Conservation (phyloP, 2,113 vertebrate species). For the Elachura formosa region DNA sequence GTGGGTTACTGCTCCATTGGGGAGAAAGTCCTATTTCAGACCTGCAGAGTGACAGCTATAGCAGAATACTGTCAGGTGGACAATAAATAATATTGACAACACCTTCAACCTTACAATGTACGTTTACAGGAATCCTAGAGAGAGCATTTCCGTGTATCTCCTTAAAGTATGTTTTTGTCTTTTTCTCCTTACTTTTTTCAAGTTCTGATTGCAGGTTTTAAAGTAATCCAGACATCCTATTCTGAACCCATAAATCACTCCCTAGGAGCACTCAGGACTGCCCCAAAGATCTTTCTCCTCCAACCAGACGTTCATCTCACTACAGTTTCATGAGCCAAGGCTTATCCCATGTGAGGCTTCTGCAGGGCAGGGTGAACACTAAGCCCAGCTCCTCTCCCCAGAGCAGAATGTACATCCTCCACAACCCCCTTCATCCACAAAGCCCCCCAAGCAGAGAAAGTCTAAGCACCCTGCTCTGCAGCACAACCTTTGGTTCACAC, state of each 20-base stretch:
- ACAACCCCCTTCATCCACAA: background rate
- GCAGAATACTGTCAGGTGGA: conserved; percentile 24
- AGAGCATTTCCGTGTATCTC: background rate
- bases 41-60: conserved; percentile 57
- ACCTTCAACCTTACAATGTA: background rate
- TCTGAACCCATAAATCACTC: conserved; percentile 3
- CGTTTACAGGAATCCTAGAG: background rate
- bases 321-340: background rate
- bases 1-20: conserved; percentile 28
- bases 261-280: background rate
- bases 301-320: background rate
- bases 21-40: conserved; percentile 65
- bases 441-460: background rate
- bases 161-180: background rate
- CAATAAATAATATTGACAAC: conserved; percentile 52
- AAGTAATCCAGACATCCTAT: background rate
- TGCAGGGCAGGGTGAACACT: background rate
- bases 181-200: background rate
- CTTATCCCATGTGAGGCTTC: background rate
- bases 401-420: background rate
- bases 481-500: background rate
- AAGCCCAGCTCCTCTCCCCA: background rate
- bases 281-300: background rate
- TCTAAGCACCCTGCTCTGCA: background rate
- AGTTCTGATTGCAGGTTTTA: background rate